Percentiles rank a stretch among this genome's conserved stretches.
Conservation (phyloP, 2,797 vertebrate species). For the Pangasius mekongensis region DNA sequence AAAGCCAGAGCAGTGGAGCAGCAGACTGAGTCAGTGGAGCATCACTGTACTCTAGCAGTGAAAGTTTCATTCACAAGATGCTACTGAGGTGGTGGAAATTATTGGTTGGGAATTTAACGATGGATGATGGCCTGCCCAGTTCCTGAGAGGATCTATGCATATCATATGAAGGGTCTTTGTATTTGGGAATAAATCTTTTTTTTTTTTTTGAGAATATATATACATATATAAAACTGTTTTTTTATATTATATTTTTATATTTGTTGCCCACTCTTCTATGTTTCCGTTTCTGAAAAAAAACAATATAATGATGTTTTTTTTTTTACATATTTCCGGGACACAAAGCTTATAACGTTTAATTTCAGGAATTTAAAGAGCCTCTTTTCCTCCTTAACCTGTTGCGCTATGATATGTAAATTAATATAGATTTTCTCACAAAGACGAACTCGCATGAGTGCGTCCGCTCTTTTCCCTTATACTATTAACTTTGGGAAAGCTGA, state of each 20-base stretch:
- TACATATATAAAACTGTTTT: too few relatives aligned
- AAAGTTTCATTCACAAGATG: slow-evolving; percentile 7
- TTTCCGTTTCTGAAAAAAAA: background rate
- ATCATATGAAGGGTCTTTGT: background rate
- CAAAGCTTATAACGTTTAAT: background rate
- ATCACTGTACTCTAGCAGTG: slow-evolving; percentile 23
- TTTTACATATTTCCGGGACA: background rate
- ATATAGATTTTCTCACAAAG: slow-evolving; percentile 56
- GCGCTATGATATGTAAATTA: slow-evolving; percentile 39
- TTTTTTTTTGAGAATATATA: too few relatives aligned
- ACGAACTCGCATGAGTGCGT: slow-evolving; percentile 55
- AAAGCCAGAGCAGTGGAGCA: slow-evolving; percentile 75
- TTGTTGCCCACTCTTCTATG: background rate
- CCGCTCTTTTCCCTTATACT: slow-evolving; percentile 65
- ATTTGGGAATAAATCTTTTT: background rate
- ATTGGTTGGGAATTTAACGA: background rate
- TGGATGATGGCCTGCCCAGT: background rate
- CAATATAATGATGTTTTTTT: background rate
- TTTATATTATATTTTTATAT: background rate
- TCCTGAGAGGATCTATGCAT: background rate
- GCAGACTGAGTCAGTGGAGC: slow-evolving; percentile 37
- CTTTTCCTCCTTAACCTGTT: background rate
- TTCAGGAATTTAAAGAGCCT: background rate
- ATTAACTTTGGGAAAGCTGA: slow-evolving; percentile 65
- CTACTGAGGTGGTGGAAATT: background rate